phyloP scores from a whole-genome alignment of 1,140 invertebrate genomes.

The Drosophila orosa region DNA sequence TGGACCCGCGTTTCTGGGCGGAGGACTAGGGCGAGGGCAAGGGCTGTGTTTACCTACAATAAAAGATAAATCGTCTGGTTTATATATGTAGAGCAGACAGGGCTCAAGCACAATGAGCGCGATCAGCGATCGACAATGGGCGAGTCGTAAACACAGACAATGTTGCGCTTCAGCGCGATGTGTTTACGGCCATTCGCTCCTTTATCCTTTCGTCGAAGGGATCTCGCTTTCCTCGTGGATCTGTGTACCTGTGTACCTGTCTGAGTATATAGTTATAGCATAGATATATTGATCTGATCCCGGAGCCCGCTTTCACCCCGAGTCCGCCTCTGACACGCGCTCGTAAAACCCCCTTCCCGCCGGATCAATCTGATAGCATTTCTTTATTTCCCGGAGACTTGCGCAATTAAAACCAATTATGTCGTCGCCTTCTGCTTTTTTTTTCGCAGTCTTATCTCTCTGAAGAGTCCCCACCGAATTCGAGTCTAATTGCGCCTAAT shows the following conservation, averaged over 20 bases:
- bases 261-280: neutral
- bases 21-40: conserved; percentile 5
- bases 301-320: conserved; percentile 31
- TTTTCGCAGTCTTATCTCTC: conserved; percentile 36
- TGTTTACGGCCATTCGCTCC: conserved; percentile 45
- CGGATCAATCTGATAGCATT: conserved; percentile 33
- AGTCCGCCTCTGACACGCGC: conserved; percentile 55
- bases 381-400: conserved; percentile 36
- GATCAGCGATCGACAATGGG: conserved; percentile 62
- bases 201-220: conserved; percentile 72
- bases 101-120: conserved; percentile 49
- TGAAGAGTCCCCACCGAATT: conserved; percentile 32
- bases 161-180: conserved; percentile 20
- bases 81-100: conserved; percentile 78
- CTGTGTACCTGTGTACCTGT: conserved; percentile 17
- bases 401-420: conserved; percentile 63
- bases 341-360: conserved; percentile 56
- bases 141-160: conserved; percentile 55
- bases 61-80: conserved; percentile 80
- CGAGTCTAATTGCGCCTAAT: conserved; percentile 70
- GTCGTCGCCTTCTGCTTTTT: conserved; percentile 17
- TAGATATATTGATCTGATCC: conserved; percentile 2
- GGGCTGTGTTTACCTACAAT: conserved; percentile 73
- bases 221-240: neutral
- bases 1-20: conserved; percentile 37